Percentiles rank a stretch among this genome's conserved stretches.
These are phyloP conservation scores for Pantala flavescens DNA, from an alignment of 1,140 invertebrate species.

Conservation along the genomic window DNA sequence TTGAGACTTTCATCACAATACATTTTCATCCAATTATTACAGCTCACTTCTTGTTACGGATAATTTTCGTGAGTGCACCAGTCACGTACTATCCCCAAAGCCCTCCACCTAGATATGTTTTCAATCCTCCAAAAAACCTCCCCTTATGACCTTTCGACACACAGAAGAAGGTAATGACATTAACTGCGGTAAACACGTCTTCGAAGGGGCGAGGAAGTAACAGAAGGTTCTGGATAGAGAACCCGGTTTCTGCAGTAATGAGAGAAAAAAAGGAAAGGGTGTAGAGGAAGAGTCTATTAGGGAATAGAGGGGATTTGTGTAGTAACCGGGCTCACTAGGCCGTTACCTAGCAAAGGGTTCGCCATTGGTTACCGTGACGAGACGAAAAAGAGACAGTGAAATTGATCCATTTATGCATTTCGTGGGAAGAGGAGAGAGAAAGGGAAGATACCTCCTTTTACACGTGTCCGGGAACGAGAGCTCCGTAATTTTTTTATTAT, in stretches of 20 bases:
- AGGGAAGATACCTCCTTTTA: too few relatives aligned
- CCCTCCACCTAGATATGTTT: neutral
- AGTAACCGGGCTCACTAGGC: neutral
- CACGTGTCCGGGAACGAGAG: too few relatives aligned
- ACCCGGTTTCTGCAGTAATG: neutral
- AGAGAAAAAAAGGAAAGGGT: neutral
- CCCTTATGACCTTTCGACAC: neutral
- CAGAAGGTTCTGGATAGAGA: neutral
- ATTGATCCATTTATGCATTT: neutral
- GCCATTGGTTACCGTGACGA: neutral
- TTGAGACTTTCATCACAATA: too few relatives aligned
- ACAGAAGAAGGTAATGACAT: neutral
- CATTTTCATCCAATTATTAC: too few relatives aligned
- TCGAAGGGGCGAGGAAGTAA: neutral
- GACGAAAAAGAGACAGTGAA: neutral
- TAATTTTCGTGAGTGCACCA: too few relatives aligned
- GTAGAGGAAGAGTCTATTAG: neutral
- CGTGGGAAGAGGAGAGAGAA: neutral
- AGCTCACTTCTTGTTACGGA: too few relatives aligned
- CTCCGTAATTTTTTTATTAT: too few relatives aligned
- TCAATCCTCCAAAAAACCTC: neutral
- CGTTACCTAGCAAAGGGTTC: neutral
- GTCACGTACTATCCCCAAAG: too few relatives aligned
- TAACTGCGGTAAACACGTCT: constrained; percentile 3
- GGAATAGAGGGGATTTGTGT: neutral